These are phyloP conservation scores for Nomada ferruginata DNA, from an alignment of 2,888 invertebrate species.

Conservation along the genomic window DNA sequence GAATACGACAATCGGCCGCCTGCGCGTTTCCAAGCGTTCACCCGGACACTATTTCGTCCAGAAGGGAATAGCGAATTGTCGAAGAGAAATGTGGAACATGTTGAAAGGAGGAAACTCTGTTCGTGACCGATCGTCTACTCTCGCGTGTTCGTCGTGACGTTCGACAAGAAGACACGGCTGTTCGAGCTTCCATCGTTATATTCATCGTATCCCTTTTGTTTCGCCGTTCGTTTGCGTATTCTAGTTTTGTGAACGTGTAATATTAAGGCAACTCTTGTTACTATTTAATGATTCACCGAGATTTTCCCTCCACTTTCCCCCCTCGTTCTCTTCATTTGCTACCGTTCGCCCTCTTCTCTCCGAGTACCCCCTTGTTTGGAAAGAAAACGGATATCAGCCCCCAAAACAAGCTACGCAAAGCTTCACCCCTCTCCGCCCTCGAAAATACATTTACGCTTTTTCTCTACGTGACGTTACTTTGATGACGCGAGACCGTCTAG, in stretches of 20 bases:
- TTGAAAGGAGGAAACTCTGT: background rate
- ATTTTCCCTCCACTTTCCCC: slow-evolving; percentile 46
- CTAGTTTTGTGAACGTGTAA: slow-evolving; percentile 72
- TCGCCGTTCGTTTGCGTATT: slow-evolving; percentile 38
- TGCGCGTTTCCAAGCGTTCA: slow-evolving; percentile 8
- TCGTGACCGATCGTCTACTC: slow-evolving; percentile 4
- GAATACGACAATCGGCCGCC: slow-evolving; percentile 4
- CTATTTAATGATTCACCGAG: slow-evolving; percentile 66
- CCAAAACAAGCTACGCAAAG: slow-evolving; percentile 11
- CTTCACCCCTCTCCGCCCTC: slow-evolving; percentile 13
- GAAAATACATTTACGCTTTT: slow-evolving; percentile 40
- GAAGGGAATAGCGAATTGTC: background rate
- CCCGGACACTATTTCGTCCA: background rate
- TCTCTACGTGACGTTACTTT: slow-evolving; percentile 18
- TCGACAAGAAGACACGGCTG: slow-evolving; percentile 16
- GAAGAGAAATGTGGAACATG: background rate
- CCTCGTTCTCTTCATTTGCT: background rate
- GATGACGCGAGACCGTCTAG: slow-evolving; percentile 14
- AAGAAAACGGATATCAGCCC: slow-evolving; percentile 1
- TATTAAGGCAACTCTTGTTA: slow-evolving; percentile 80
- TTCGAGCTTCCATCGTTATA: background rate
- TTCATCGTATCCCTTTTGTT: background rate
- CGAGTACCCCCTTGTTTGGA: too few relatives aligned
- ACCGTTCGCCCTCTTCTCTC: background rate
- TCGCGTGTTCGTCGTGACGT: slow-evolving; percentile 14